Conservation (phyloP, 2,113 vertebrate species). For the Heterochromis multidens region DNA sequence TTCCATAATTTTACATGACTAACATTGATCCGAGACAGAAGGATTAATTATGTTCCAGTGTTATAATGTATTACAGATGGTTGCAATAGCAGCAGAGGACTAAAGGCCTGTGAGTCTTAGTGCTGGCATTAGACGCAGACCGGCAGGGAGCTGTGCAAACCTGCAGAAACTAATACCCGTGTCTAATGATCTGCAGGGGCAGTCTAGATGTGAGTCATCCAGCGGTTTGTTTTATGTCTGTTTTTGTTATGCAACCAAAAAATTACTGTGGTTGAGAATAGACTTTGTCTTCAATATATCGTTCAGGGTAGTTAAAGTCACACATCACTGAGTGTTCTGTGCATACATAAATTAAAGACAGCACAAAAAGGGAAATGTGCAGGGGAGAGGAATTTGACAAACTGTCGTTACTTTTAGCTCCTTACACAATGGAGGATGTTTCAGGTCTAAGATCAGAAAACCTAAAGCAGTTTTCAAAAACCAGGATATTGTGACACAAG, state of each 20-base stretch:
- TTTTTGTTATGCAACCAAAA: constrained; percentile 22
- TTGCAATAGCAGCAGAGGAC: neutral
- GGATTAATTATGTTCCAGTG: neutral
- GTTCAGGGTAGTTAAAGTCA: neutral
- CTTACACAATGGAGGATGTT: neutral
- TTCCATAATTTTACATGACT: neutral
- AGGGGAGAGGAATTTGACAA: neutral
- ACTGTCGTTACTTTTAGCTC: neutral
- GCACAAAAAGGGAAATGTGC: neutral
- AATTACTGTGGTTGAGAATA: neutral
- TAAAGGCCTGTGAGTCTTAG: neutral
- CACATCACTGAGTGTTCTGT: neutral
- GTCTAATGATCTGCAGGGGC: neutral
- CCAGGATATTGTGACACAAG: neutral
- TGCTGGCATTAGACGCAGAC: neutral
- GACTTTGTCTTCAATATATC: neutral
- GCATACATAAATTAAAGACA: neutral
- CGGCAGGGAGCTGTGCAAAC: neutral
- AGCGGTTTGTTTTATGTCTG: neutral
- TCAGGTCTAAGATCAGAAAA: neutral
- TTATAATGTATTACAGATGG: neutral
- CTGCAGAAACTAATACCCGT: neutral
- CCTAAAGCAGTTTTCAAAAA: neutral
- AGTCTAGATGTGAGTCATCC: constrained; percentile 19
- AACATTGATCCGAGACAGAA: neutral